Conservation (phyloP, 2,113 vertebrate genomes). For the Glaucidium brasilianum region DNA sequence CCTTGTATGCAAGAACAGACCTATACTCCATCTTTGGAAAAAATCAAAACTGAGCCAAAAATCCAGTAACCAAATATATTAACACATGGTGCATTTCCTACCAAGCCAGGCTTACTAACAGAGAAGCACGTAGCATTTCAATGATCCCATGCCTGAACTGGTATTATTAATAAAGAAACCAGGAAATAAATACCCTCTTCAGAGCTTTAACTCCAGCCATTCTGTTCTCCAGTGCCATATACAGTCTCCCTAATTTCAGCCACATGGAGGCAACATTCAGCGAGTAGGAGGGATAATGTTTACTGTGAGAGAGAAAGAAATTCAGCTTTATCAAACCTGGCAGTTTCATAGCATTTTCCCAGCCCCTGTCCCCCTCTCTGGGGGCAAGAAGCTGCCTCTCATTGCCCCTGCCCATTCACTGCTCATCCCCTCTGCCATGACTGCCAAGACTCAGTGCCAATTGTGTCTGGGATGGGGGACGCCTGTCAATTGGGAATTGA, state of each 20-base stretch:
- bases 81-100: not conserved
- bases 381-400: not conserved
- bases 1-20: not conserved
- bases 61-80: not conserved
- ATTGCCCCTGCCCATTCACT: not conserved
- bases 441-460: conserved; percentile 30
- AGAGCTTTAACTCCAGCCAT: conserved; percentile 74
- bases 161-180: not conserved
- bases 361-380: not conserved
- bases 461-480: not conserved
- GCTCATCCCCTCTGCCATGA: not conserved
- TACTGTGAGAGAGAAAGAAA: conserved; percentile 68
- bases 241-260: conserved; percentile 89
- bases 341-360: not conserved
- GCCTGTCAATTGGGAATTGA: conserved; percentile 30
- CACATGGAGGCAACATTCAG: conserved; percentile 95
- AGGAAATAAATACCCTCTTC: conserved; percentile 83
- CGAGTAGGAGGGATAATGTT: conserved; percentile 89
- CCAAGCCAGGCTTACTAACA: not conserved
- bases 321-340: not conserved
- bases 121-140: not conserved
- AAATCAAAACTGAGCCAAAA: not conserved
- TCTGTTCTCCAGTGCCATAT: conserved; percentile 79
- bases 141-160: not conserved
- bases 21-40: not conserved